Evolutionary conservation across 2,113 vertebrate genomes (phyloP).

Genomic region (Rhea americana): DNA sequence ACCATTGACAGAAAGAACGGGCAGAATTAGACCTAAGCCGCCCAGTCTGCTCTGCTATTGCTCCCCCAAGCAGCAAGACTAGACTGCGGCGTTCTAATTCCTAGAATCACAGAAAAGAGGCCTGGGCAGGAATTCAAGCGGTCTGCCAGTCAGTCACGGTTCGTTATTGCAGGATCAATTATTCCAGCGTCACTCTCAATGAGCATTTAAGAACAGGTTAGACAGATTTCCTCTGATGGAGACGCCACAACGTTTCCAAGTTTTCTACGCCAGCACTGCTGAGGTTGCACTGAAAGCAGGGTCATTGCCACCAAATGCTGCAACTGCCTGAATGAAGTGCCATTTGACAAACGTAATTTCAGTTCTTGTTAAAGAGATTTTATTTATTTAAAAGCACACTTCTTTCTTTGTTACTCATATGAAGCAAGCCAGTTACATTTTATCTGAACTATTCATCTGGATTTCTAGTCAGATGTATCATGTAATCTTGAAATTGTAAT

Average conservation of each 20-base stretch:
- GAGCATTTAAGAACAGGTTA: background rate
- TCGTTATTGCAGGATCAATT: background rate
- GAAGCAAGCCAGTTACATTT: slow-evolving; percentile 7
- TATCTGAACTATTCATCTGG: slow-evolving; percentile 48
- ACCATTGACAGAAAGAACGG: background rate
- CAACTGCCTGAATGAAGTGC: background rate
- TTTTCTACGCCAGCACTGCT: background rate
- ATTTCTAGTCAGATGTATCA: slow-evolving; percentile 53
- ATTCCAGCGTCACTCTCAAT: background rate
- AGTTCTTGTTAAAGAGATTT: slow-evolving; percentile 6
- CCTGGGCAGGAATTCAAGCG: slow-evolving; percentile 38
- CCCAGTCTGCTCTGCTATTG: background rate
- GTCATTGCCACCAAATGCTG: background rate
- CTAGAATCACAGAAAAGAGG: background rate
- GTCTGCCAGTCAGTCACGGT: background rate
- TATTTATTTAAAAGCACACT: slow-evolving; percentile 5
- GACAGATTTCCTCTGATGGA: background rate
- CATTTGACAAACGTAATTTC: background rate
- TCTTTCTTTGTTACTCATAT: slow-evolving; percentile 33
- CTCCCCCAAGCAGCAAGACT: background rate
- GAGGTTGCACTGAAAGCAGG: background rate
- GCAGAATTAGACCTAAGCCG: background rate
- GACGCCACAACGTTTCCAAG: background rate
- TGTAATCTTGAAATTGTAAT: background rate
- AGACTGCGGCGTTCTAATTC: background rate